Evolutionary conservation across 2,888 invertebrate species (phyloP).

Genomic region (Chrysotoxum bicinctum): DNA sequence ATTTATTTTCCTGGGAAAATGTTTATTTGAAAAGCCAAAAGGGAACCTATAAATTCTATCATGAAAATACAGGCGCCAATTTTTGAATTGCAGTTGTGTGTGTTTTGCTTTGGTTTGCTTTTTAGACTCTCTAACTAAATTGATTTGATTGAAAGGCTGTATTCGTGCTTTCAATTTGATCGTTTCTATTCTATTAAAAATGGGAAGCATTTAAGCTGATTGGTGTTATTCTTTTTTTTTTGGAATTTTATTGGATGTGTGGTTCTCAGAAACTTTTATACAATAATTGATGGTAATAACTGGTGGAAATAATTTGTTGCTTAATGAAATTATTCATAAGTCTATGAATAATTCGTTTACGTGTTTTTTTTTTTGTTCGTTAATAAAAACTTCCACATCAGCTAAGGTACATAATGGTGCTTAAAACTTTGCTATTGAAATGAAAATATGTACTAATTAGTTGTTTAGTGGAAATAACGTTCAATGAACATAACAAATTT

Average conservation of each 20-base stretch:
- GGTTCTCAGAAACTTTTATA: background rate
- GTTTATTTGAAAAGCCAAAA: background rate
- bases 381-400: too few species aligned
- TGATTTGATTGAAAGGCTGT: background rate
- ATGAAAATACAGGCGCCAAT: background rate
- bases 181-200: background rate
- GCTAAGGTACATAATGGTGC: too few species aligned
- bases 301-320: too few species aligned
- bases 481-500: too few species aligned
- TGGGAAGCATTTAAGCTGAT: background rate
- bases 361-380: too few species aligned
- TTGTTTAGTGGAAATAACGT: too few species aligned
- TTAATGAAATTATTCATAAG: too few species aligned
- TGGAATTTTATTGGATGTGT: background rate
- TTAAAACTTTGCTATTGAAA: too few species aligned
- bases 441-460: too few species aligned
- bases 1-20: background rate
- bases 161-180: background rate
- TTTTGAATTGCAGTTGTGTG: too few species aligned
- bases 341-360: too few species aligned
- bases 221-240: background rate
- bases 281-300: background rate
- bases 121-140: background rate
- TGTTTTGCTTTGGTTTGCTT: background rate
- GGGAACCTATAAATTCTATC: background rate